These are phyloP conservation scores for Neodiprion fabricii DNA, from an alignment of 1,140 invertebrate genomes.

Conservation along the genomic window DNA sequence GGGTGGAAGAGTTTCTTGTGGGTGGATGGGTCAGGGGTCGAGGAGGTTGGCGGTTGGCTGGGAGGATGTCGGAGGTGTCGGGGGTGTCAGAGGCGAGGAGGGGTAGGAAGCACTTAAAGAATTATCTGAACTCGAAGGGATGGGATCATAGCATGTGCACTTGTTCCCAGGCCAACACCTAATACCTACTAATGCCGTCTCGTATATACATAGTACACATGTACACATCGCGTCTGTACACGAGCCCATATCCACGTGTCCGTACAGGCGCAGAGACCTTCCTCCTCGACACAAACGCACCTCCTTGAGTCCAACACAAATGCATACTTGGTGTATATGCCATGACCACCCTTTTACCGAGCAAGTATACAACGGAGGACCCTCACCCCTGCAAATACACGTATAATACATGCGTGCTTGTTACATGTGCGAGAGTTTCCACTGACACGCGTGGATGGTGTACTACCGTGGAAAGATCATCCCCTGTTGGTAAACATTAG, in stretches of 20 bases:
- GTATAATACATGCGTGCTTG: too few relatives aligned
- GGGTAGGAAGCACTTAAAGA: slow-evolving; percentile 62
- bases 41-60: not conserved
- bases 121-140: slow-evolving; percentile 61
- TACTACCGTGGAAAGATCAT: not conserved
- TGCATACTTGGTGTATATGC: not conserved
- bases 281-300: not conserved
- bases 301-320: not conserved
- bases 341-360: slow-evolving; percentile 1
- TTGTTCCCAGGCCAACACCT: slow-evolving; percentile 62
- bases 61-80: not conserved
- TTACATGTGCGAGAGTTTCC: too few relatives aligned
- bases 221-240: not conserved
- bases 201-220: slow-evolving; percentile 46
- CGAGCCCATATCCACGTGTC: not conserved
- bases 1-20: not conserved
- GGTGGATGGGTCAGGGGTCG: not conserved
- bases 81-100: slow-evolving; percentile 4
- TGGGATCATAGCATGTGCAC: slow-evolving; percentile 57
- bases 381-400: not conserved
- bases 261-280: not conserved
- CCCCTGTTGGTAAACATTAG: slow-evolving; percentile 7
- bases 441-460: too few relatives aligned
- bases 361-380: too few relatives aligned
- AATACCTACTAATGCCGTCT: slow-evolving; percentile 63